Conservation (phyloP, 2,113 vertebrate species). For the Tachycineta bicolor region DNA sequence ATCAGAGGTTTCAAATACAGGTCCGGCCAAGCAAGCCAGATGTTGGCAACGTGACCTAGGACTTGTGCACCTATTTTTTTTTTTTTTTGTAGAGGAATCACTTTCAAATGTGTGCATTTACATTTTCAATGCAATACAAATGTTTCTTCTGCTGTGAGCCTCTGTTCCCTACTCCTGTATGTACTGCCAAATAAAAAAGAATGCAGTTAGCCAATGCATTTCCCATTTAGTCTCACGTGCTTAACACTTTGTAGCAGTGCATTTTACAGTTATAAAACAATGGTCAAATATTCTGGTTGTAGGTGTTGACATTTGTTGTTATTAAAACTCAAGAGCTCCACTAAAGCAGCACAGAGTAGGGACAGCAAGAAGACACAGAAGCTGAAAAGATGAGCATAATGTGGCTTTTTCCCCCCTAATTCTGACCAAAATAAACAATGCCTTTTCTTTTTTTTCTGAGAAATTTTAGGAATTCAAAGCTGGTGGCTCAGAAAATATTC, state of each 20-base stretch:
- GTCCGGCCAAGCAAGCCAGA: neutral
- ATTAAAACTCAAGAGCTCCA: neutral
- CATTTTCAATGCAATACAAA: neutral
- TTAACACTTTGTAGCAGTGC: neutral
- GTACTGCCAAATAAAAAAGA: neutral
- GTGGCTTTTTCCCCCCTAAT: neutral
- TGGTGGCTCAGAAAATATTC: neutral
- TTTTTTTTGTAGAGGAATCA: neutral
- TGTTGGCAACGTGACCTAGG: neutral
- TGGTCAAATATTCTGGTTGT: neutral
- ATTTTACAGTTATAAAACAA: neutral
- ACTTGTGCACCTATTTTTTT: neutral
- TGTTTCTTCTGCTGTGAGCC: fast-evolving
- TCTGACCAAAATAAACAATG: neutral
- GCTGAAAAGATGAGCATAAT: neutral
- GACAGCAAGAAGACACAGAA: neutral
- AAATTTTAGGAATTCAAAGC: neutral
- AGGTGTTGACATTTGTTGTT: neutral
- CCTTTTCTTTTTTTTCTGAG: neutral
- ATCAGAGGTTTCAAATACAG: neutral
- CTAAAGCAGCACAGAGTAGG: neutral
- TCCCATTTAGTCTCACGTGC: neutral
- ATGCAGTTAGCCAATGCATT: neutral
- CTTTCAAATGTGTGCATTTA: neutral
- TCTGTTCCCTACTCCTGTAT: neutral